Evolutionary conservation across 37 sponge, comb jelly and placozoan species (phyloP), one percentile per base, ranked within the genome.

Genomic region (Mnemiopsis leidyi): DNA sequence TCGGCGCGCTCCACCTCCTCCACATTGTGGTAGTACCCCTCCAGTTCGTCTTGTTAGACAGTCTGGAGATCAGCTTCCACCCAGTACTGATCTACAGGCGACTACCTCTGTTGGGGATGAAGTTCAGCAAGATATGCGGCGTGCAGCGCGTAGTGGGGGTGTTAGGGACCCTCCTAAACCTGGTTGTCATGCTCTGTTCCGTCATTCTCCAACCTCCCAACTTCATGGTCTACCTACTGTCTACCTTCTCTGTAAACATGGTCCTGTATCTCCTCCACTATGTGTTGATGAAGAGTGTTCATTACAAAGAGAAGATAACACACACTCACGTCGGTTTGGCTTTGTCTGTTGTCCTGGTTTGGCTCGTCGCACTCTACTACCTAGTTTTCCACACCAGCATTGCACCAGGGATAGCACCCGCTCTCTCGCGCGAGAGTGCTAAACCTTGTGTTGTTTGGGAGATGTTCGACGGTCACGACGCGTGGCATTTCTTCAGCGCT

Each of bases 391-490:
- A 85, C 61, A 85, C 90, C 48, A 40, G 61, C 29, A 85, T 85
- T n/a, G 33, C 90, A 39, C 90, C 90, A 3, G 90, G 90, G 0
- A 85, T 85, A 39, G 90, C 90, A 0, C 90, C 90, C 1, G 90
- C 90, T 0, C 31, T 85, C 26, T 85, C 90, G 38, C 48, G 90
- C 28, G 90, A 85, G 39, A 33, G 90, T 13, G 90, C 48, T 18
- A 85, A 38, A 38, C 67, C 67, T 40, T 85, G 90, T 33, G 67
- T 85, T 13, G 90, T 85, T 34, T 32, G 18, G 48, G 90, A 85
- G 21, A 38, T 85, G 90, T 85, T 85, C 36, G 90, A 85, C 29
- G 90, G 90, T 26, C 90, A 85, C 30, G 90, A 85, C 29, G 90
- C 90, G 21, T 85, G 90, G 90, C 90, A 85, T 32, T 38, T 85